phyloP scores from a whole-genome alignment of 2,113 vertebrate species.

The Lasiurus cinereus region DNA sequence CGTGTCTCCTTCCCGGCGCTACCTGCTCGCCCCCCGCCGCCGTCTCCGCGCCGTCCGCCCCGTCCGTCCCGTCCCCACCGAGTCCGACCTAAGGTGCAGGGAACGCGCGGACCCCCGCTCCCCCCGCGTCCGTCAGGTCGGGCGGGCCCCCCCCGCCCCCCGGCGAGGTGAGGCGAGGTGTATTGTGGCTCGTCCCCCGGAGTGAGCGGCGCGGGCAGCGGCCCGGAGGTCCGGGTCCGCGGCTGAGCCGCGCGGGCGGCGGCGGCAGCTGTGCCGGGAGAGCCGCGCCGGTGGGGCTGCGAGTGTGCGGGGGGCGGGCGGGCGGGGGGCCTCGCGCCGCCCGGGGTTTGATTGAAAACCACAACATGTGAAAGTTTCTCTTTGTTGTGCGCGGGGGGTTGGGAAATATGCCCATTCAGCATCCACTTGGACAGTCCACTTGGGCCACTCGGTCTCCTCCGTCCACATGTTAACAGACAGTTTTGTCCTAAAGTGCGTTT shows the following conservation, averaged over 20 bases:
- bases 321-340: conserved; percentile 2
- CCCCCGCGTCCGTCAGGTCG: not conserved
- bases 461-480: not conserved
- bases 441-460: not conserved
- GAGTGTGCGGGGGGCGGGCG: too few relatives aligned
- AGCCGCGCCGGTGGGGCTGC: not conserved
- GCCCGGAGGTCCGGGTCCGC: not conserved
- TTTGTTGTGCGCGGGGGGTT: conserved; percentile 73
- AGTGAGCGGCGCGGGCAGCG: not conserved
- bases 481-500: conserved; percentile 40
- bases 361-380: conserved; percentile 77
- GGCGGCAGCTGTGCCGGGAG: conserved; percentile 47
- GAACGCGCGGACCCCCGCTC: not conserved
- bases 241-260: not conserved
- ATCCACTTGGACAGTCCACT: not conserved
- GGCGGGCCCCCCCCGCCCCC: not conserved
- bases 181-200: too few relatives aligned
- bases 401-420: conserved; percentile 11
- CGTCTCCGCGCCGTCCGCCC: not conserved
- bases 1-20: conserved; percentile 61
- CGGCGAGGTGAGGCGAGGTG: not conserved
- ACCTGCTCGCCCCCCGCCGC: conserved; percentile 57
- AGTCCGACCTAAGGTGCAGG: not conserved
- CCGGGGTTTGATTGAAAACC: conserved; percentile 77
- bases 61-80: conserved; percentile 29